Evolutionary conservation across 2,797 vertebrate species (phyloP).

Genomic region (Aulostomus chinensis): DNA sequence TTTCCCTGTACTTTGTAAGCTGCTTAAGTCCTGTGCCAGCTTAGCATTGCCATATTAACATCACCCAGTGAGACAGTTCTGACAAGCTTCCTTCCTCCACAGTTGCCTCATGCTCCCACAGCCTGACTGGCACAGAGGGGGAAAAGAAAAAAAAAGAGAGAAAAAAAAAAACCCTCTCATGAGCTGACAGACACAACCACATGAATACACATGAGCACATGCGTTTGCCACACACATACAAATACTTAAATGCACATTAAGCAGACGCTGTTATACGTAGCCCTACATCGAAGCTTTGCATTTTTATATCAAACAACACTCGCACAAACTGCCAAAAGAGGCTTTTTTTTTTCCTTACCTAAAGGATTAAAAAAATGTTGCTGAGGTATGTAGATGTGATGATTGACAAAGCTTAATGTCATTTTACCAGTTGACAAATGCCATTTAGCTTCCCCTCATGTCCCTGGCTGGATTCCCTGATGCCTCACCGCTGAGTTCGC

Average conservation of each 20-base stretch:
- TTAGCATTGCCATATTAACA: conserved; percentile 86
- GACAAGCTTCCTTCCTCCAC: conserved; percentile 80
- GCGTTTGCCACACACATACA: conserved; percentile 13
- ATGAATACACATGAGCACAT: conserved; percentile 36
- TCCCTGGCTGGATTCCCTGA: conserved; percentile 45
- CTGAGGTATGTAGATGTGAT: conserved; percentile 29
- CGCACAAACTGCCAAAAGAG: conserved; percentile 16
- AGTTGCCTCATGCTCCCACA: conserved; percentile 57
- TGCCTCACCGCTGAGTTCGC: conserved; percentile 31
- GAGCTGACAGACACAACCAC: conserved; percentile 51
- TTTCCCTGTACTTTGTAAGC: conserved; percentile 84
- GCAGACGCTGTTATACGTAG: conserved; percentile 19
- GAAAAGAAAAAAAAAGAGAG: too few species aligned
- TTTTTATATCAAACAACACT: conserved; percentile 47
- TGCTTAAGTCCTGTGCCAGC: conserved; percentile 84
- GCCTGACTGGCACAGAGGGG: conserved; percentile 58
- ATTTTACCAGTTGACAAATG: conserved; percentile 45
- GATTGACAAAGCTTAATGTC: conserved; percentile 57
- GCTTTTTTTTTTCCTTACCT: conserved; percentile 10
- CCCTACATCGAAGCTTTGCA: conserved; percentile 42
- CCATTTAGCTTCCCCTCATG: conserved; percentile 20
- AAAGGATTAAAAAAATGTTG: conserved; percentile 13
- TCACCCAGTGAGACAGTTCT: conserved; percentile 81
- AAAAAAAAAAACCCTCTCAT: too few species aligned
- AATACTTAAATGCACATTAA: conserved; percentile 37